Evolutionary conservation across 2,888 invertebrate genomes (phyloP).

Genomic region (Hermodice carunculata): DNA sequence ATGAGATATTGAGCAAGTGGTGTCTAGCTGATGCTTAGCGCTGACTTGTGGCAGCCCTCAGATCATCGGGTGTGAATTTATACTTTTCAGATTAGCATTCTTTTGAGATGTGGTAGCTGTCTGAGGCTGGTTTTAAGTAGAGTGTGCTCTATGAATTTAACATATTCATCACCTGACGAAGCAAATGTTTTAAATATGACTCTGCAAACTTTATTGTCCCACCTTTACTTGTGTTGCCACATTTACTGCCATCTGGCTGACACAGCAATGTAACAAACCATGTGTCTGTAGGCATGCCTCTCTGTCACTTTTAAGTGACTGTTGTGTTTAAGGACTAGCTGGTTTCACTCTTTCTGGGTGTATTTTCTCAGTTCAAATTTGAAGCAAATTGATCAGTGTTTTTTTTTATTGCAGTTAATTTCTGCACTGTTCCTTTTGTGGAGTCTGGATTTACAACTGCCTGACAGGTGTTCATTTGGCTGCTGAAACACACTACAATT

Average conservation of each 20-base stretch:
- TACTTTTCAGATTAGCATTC: constrained; percentile 34
- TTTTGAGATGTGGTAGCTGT: constrained; percentile 11
- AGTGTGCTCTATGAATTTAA: constrained; percentile 28
- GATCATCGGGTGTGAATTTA: constrained; percentile 28
- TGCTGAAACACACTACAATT: constrained; percentile 13
- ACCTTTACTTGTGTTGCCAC: neutral
- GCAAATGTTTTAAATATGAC: no score
- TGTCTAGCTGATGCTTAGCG: neutral
- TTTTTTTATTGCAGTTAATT: constrained; percentile 2
- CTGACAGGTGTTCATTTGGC: constrained; percentile 34
- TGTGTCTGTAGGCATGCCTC: no score
- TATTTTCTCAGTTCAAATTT: neutral
- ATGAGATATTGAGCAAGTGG: neutral
- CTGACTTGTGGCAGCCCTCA: constrained; percentile 21
- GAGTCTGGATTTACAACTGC: constrained; percentile 29
- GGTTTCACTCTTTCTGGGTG: no score
- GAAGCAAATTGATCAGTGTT: neutral
- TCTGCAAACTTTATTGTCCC: neutral
- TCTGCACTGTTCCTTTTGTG: constrained; percentile 25
- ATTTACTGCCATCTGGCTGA: constrained; percentile 9
- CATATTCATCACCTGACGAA: no score
- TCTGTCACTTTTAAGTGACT: no score
- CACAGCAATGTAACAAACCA: no score
- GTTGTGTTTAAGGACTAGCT: no score
- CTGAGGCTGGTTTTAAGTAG: constrained; percentile 13